Percentiles rank a stretch among this genome's conserved stretches.
Conservation (phyloP, 2,797 vertebrate genomes). For the Fistularia commersonii region DNA sequence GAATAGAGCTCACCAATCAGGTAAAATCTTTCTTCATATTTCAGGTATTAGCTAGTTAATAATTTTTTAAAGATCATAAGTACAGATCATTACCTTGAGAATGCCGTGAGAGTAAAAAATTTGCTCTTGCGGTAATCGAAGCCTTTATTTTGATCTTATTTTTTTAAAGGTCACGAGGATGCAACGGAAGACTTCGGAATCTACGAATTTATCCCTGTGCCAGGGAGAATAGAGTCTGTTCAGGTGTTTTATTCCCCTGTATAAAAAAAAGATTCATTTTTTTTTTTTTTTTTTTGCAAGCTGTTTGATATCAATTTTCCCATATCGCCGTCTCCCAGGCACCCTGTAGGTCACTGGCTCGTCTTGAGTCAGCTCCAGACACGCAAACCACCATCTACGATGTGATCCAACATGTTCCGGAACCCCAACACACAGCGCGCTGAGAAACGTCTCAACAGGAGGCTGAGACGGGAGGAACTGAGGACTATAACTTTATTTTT, state of each 20-base stretch:
- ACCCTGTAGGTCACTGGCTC: conserved; percentile 74
- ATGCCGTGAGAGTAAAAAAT: background rate
- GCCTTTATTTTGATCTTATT: background rate
- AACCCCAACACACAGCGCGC: conserved; percentile 73
- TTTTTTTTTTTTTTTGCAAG: background rate
- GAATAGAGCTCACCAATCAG: conserved; percentile 74
- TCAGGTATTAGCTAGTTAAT: too few relatives aligned
- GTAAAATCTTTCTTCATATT: conserved; percentile 34
- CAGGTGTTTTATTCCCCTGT: conserved; percentile 68
- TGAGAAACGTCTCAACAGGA: conserved; percentile 65
- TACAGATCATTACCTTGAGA: too few relatives aligned
- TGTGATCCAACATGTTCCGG: conserved; percentile 88
- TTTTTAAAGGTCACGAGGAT: conserved; percentile 85
- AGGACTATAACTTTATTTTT: background rate
- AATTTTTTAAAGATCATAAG: too few relatives aligned
- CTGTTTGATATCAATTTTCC: too few relatives aligned
- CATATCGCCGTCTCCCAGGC: conserved; percentile 67
- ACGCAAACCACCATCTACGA: conserved; percentile 89
- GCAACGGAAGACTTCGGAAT: conserved; percentile 94
- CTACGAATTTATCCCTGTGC: conserved; percentile 93
- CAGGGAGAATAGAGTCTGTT: conserved; percentile 78
- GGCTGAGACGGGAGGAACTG: conserved; percentile 15
- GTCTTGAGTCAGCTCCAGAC: conserved; percentile 75
- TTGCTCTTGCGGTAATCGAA: background rate
- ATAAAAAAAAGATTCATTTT: background rate